Conservation (phyloP, 2,888 invertebrate genomes). For the Pelosia muscerda region DNA sequence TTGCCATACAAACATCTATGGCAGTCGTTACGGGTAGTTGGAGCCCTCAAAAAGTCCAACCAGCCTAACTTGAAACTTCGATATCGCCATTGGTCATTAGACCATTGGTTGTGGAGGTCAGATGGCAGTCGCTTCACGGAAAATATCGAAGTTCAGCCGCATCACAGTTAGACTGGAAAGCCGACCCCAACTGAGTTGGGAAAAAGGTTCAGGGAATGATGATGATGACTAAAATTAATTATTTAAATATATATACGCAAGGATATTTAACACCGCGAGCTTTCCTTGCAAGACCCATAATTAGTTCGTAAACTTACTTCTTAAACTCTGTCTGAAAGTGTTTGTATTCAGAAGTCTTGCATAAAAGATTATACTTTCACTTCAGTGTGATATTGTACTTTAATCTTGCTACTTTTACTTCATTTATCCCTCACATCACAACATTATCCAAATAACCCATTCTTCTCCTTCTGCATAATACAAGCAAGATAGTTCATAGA, state of each 20-base stretch:
- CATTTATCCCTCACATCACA: neutral
- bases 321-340: neutral
- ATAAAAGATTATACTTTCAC: neutral
- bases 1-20: too few relatives aligned
- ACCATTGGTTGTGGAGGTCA: too few relatives aligned
- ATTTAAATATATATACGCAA: neutral
- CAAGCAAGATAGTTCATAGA: constrained; percentile 37
- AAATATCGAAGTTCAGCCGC: too few relatives aligned
- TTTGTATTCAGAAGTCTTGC: neutral
- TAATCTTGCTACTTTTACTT: neutral
- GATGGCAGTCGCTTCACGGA: too few relatives aligned
- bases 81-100: too few relatives aligned
- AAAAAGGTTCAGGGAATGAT: too few relatives aligned
- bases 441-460: constrained; percentile 6
- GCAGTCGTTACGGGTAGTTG: too few relatives aligned
- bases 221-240: neutral
- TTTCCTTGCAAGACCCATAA: neutral
- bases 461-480: constrained; percentile 20
- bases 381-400: neutral
- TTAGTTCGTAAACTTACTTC: neutral
- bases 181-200: too few relatives aligned
- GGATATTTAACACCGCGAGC: neutral
- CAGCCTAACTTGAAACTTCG: too few relatives aligned
- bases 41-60: too few relatives aligned
- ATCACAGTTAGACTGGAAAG: too few relatives aligned